Conservation (phyloP, 2,113 vertebrate species). For the Perccottus glenii region DNA sequence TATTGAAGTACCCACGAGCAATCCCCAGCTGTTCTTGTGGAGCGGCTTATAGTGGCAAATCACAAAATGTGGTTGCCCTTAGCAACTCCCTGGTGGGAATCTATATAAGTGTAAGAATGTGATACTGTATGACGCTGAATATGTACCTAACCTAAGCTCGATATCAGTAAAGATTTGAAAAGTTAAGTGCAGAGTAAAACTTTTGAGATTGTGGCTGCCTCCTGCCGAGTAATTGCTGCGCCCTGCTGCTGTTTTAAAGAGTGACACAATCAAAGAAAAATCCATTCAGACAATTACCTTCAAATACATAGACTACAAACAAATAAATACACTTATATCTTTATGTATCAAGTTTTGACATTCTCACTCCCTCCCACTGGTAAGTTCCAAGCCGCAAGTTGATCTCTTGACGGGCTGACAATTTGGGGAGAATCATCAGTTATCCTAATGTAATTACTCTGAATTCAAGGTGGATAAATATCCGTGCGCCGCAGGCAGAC, state of each 20-base stretch:
- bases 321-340: constrained; percentile 38
- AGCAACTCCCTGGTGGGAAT: constrained; percentile 52
- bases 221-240: constrained; percentile 39
- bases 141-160: constrained; percentile 14
- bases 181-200: constrained; percentile 23
- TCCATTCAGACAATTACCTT: constrained; percentile 52
- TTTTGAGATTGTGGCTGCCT: constrained; percentile 30
- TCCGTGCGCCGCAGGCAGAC: constrained; percentile 52
- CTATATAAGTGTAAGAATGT: constrained; percentile 34
- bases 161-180: constrained; percentile 25
- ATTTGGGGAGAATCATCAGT: constrained; percentile 66
- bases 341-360: constrained; percentile 48
- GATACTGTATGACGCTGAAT: constrained; percentile 33
- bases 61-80: constrained; percentile 30
- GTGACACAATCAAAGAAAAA: constrained; percentile 24
- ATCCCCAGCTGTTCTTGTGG: constrained; percentile 21
- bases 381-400: constrained; percentile 63
- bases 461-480: constrained; percentile 70
- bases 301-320: constrained; percentile 60
- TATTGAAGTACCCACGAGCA: constrained; percentile 42
- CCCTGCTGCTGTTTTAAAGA: constrained; percentile 39
- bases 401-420: constrained; percentile 54
- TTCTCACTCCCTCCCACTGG: constrained; percentile 40
- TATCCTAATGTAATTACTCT: constrained; percentile 70
- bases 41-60: constrained; percentile 18